Evolutionary conservation across 2,888 invertebrate species (phyloP), one percentile per base, ranked within the genome.

Genomic region (Druceiella hillmani): DNA sequence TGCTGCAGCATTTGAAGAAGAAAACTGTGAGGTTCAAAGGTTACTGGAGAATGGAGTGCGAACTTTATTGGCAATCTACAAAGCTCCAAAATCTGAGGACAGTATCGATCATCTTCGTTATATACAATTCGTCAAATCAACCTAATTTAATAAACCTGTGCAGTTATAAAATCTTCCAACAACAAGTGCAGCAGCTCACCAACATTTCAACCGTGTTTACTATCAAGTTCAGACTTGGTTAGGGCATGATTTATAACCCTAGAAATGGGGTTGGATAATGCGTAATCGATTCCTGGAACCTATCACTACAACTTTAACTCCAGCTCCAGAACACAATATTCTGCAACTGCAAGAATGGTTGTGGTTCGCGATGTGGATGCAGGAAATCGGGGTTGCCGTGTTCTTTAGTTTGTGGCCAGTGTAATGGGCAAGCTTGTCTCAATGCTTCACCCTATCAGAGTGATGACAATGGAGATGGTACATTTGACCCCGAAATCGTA

Each of bases 121-220:
- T 36, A 41, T 36, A 33, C 49, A 52, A 40, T 55, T 49, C 49
- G 38, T 55, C 44, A 55, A 54, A 42, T 53, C 39, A 36, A 55
- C 54, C 43, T 55, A 50, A 48, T 46, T 52, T 3, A 52, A 55
- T 50, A 56, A 51, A 55, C 52, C 53, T 50, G 53, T 57, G 34
- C 50, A 55, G 37, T 38, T 57, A 29, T 56, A 55, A 45, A 47
- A 32, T 45, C 45, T 58, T 53, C 55, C 52, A 51, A 55, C 55
- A 48, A 58, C 52, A 48, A 51, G 48, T 53, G 51, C 42, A 48
- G 55, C 52, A 41, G 50, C 52, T 48, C 52, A 47, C 43, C 56
- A 55, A 52, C 54, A 55, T 39, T 41, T 52, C 33, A 52, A 55
- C 11, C 48, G 47, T 44, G 48, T 49, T 16, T 48, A 48, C 30